These are phyloP conservation scores for Drosophila mercatorum DNA, from an alignment of 2,888 invertebrate species.

Conservation along the genomic window DNA sequence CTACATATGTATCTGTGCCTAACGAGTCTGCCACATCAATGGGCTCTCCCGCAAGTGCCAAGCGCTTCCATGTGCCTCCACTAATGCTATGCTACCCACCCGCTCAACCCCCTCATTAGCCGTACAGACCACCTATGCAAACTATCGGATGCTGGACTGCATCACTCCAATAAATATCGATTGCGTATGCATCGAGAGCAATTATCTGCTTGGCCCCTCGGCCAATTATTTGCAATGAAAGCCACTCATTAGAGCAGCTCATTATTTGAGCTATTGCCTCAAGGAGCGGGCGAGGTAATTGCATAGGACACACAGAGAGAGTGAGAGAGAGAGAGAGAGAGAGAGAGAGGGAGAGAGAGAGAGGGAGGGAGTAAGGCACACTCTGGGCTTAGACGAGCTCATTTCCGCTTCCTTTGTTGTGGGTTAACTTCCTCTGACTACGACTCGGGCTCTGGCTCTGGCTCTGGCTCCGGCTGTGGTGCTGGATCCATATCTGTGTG, in stretches of 20 bases:
- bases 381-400: conserved; percentile 49
- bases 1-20: no score
- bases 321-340: no score
- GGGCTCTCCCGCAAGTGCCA: no score
- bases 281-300: conserved; percentile 10
- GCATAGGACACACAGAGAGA: conserved; percentile 14
- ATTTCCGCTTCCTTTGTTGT: conserved; percentile 73
- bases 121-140: no score
- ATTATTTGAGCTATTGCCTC: conserved; percentile 26
- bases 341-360: no score
- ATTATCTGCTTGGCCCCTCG: neutral
- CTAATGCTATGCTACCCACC: no score
- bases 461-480: neutral
- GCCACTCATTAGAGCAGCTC: conserved; percentile 46
- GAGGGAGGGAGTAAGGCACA: neutral
- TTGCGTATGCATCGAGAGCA: neutral
- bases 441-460: neutral
- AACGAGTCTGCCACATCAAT: no score
- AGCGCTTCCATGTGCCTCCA: no score
- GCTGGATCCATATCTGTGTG: conserved; percentile 12
- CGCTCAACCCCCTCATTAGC: no score
- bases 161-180: conserved; percentile 6
- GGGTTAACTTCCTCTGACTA: conserved; percentile 20
- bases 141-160: neutral
- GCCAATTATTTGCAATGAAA: conserved; percentile 57